Conservation (phyloP, 2,113 vertebrate genomes). For the Illadopsis cleaveri region DNA sequence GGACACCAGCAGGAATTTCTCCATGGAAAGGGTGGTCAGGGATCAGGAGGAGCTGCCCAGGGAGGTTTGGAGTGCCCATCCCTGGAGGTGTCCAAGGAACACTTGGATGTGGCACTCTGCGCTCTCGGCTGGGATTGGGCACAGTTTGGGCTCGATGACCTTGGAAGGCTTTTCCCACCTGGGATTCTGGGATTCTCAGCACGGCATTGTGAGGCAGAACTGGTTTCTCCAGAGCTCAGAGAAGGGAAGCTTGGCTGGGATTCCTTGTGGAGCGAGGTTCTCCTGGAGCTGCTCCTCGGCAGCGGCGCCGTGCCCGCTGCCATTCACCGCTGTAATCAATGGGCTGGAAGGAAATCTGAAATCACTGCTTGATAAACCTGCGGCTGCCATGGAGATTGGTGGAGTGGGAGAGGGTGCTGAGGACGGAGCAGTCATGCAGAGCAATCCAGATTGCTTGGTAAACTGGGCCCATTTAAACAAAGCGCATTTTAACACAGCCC, state of each 20-base stretch:
- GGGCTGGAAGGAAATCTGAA: conserved; percentile 51
- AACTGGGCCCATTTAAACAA: conserved; percentile 1
- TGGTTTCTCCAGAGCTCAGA: neutral
- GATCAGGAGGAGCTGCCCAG: neutral
- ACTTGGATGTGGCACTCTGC: rapidly evolving
- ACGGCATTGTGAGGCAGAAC: neutral
- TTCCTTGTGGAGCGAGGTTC: neutral
- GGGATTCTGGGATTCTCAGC: neutral
- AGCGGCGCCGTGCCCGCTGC: neutral
- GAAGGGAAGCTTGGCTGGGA: neutral
- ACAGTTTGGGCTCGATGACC: neutral
- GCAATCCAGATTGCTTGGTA: conserved; percentile 18
- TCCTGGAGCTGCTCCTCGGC: neutral
- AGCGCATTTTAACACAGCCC: neutral
- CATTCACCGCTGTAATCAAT: neutral
- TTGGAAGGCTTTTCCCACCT: neutral
- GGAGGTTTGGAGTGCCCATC: neutral
- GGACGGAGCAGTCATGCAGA: conserved; percentile 26
- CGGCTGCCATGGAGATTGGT: neutral
- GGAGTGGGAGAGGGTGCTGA: conserved; percentile 35
- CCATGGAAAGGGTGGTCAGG: neutral
- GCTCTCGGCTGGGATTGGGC: neutral
- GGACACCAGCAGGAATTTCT: neutral
- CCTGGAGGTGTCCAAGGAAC: neutral
- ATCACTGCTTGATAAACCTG: conserved; percentile 25